These are phyloP conservation scores for Aurelia aurita complex sp. Pacific DNA, from an alignment of 30 jellyfish, hydroid and myxozoan genomes.

Conservation along the genomic window DNA sequence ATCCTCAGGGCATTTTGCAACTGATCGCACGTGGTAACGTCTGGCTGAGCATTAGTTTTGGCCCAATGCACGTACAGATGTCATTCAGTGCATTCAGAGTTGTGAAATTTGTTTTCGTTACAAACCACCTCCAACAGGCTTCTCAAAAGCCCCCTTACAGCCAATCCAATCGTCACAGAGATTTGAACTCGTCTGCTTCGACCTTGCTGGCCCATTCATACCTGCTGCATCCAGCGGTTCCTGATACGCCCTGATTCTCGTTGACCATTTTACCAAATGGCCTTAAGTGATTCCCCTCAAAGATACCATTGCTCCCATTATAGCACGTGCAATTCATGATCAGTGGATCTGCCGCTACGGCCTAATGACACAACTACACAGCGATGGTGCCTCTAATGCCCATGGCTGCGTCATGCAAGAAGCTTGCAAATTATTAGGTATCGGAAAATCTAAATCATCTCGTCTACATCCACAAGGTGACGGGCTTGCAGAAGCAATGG, in stretches of 20 bases:
- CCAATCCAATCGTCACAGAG: conserved; percentile 4
- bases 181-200: conserved; percentile 16
- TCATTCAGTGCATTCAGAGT: conserved; percentile 19
- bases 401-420: conserved; percentile 35
- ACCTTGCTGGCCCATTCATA: neutral
- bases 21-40: conserved; percentile 36
- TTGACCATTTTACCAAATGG: conserved; percentile 20
- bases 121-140: conserved; percentile 33
- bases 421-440: conserved; percentile 10
- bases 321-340: conserved; percentile 27
- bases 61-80: conserved; percentile 25
- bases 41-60: conserved; percentile 2
- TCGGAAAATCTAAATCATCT: conserved; percentile 1
- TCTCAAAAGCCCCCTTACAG: conserved; percentile 23
- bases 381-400: conserved; percentile 41
- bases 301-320: conserved; percentile 23
- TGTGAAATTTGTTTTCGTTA: conserved; percentile 1
- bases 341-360: conserved; percentile 22
- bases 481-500: conserved; percentile 36
- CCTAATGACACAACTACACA: conserved; percentile 35
- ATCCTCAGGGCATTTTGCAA: conserved; percentile 34
- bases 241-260: neutral
- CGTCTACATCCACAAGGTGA: conserved; percentile 31
- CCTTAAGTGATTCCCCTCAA: conserved; percentile 37
- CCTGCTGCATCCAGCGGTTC: neutral